A percentile compares a stretch with the other conserved stretches of the same genome.
Evolutionary conservation across 2,113 vertebrate species (phyloP).

Genomic region (Odocoileus hemionus): DNA sequence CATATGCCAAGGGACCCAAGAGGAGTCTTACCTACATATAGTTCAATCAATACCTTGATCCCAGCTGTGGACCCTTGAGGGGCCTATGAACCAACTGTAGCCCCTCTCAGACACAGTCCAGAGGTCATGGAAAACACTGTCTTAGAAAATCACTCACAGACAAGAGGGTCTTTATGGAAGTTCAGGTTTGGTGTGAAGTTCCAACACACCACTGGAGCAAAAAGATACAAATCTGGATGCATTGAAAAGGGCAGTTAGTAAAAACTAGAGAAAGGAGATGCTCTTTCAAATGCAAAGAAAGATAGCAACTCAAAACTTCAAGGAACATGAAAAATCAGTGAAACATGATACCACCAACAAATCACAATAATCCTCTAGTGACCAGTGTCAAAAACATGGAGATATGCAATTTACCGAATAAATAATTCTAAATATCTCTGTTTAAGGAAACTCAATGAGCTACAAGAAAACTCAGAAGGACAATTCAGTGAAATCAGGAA

Average conservation of each 20-base stretch:
- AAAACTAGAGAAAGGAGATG: not conserved
- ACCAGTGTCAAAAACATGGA: not conserved
- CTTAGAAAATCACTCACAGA: not conserved
- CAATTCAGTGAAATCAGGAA: not conserved
- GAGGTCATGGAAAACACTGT: not conserved
- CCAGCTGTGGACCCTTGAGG: not conserved
- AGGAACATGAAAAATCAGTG: not conserved
- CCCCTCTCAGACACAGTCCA: not conserved
- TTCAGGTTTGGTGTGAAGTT: not conserved
- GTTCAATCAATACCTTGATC: not conserved
- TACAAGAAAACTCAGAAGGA: not conserved
- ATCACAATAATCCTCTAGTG: not conserved
- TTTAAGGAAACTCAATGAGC: not conserved
- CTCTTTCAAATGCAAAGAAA: not conserved
- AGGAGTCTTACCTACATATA: not conserved
- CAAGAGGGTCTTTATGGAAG: not conserved
- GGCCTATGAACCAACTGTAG: not conserved
- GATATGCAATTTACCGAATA: not conserved
- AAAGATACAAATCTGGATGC: not conserved
- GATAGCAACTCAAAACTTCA: not conserved
- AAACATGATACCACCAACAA: not conserved
- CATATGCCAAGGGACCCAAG: not conserved
- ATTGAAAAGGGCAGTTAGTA: not conserved
- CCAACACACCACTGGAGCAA: not conserved
- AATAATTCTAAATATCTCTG: not conserved